Evolutionary conservation across 1,140 invertebrate genomes (phyloP).

Genomic region (Helicoverpa armigera): DNA sequence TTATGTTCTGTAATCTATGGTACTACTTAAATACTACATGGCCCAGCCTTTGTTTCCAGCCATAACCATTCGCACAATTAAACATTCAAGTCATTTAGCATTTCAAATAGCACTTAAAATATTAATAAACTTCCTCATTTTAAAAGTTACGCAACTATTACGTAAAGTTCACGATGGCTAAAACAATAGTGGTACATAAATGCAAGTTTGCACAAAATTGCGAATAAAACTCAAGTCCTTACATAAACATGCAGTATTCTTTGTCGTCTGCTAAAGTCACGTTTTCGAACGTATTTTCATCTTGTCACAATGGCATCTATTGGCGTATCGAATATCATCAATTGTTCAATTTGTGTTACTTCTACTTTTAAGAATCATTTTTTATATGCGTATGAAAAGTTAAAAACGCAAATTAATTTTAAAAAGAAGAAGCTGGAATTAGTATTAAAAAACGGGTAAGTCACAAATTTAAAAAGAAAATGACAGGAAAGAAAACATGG

Average conservation of each 20-base stretch:
- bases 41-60: conserved; percentile 4
- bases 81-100: conserved; percentile 34
- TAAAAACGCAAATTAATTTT: neutral
- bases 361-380: neutral
- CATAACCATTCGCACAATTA: conserved; percentile 41
- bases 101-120: conserved; percentile 51
- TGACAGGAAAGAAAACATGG: conserved; percentile 68
- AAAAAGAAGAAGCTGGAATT: neutral
- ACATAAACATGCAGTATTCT: conserved; percentile 1
- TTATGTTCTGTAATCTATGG: no score
- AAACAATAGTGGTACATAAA: conserved; percentile 30
- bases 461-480: conserved; percentile 42
- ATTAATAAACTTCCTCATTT: conserved; percentile 54
- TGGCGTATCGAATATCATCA: no score
- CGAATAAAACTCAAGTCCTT: conserved; percentile 25
- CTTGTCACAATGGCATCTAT: no score
- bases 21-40: neutral
- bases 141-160: conserved; percentile 51
- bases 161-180: conserved; percentile 20
- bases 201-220: conserved; percentile 49
- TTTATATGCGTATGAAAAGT: no score
- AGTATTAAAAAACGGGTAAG: conserved; percentile 13
- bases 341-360: neutral
- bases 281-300: no score
- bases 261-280: neutral